Evolutionary conservation across 2,888 invertebrate genomes (phyloP).

Genomic region (Hofmannophila pseudospretella): DNA sequence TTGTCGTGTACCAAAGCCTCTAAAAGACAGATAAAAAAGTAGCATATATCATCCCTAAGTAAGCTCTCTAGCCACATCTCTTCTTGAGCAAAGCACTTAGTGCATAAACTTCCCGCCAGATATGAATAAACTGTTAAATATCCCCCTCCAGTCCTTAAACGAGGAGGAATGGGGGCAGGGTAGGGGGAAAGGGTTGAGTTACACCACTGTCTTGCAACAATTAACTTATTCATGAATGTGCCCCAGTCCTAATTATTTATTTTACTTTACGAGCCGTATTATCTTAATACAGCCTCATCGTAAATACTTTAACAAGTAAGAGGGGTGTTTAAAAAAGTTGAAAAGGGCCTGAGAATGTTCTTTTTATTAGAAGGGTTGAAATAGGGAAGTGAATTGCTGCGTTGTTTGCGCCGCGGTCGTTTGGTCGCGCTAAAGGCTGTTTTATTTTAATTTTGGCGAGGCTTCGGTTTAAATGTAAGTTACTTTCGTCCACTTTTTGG

Average conservation of each 20-base stretch:
- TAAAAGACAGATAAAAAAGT: too few relatives aligned
- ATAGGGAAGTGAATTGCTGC: too few relatives aligned
- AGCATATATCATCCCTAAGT: too few relatives aligned
- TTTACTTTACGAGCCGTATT: slow-evolving; percentile 72
- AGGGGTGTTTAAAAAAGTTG: slow-evolving; percentile 1
- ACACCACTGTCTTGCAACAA: slow-evolving; percentile 48
- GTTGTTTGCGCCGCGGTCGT: too few relatives aligned
- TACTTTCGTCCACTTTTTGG: too few relatives aligned
- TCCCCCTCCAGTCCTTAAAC: slow-evolving; percentile 51
- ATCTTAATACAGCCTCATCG: slow-evolving; percentile 58
- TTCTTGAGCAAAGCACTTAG: too few relatives aligned
- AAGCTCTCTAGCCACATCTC: too few relatives aligned
- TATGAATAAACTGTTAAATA: slow-evolving; percentile 46
- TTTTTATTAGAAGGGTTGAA: too few relatives aligned
- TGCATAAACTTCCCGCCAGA: slow-evolving; percentile 22
- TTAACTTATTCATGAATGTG: slow-evolving; percentile 71
- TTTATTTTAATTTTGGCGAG: too few relatives aligned
- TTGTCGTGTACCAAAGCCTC: too few relatives aligned
- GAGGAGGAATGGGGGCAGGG: slow-evolving; percentile 17
- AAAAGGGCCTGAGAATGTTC: slow-evolving; percentile 25
- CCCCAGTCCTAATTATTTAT: slow-evolving; percentile 68
- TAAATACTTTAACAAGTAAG: slow-evolving; percentile 55
- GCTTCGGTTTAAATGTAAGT: too few relatives aligned
- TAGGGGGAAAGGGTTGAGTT: slow-evolving; percentile 16
- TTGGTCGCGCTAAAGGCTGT: too few relatives aligned